Percentiles rank a stretch among this genome's conserved stretches.
Conservation (phyloP, 2,888 invertebrate species). For the Phrixothrix hirtus region DNA sequence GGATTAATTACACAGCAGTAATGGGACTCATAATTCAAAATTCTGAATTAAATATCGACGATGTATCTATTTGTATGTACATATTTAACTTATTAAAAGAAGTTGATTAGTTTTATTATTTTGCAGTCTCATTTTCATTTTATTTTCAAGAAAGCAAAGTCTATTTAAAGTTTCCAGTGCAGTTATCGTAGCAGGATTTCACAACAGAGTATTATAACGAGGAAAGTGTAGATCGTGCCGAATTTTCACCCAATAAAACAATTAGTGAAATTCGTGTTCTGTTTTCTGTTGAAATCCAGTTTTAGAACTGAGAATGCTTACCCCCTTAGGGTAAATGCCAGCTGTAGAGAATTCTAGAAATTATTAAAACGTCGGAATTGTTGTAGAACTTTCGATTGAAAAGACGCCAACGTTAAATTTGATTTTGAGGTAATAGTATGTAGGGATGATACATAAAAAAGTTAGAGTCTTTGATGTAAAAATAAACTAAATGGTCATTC, state of each 20-base stretch:
- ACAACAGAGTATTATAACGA: conserved; percentile 27
- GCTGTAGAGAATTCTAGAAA: conserved; percentile 13
- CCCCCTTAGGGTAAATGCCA: conserved; percentile 26
- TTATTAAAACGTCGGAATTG: conserved; percentile 9
- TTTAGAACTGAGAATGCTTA: conserved; percentile 19
- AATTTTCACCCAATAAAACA: conserved; percentile 38
- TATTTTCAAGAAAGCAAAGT: conserved; percentile 13
- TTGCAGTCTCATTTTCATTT: neutral
- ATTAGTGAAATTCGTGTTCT: conserved; percentile 35
- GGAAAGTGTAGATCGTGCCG: conserved; percentile 30
- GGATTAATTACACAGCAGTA: too few species aligned
- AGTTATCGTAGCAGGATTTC: conserved; percentile 21
- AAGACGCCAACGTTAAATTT: conserved; percentile 1
- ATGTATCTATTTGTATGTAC: too few species aligned
- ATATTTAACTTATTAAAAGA: too few species aligned
- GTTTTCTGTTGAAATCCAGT: conserved; percentile 29
- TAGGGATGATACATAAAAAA: too few species aligned
- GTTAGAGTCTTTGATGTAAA: too few species aligned
- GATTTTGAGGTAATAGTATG: too few species aligned
- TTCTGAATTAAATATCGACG: too few species aligned
- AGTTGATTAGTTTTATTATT: neutral
- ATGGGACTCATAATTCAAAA: too few species aligned
- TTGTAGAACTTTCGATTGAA: conserved; percentile 5
- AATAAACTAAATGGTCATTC: conserved; percentile 21
- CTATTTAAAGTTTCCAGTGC: conserved; percentile 22